These are phyloP conservation scores for Agelaius tricolor DNA, from an alignment of 2,113 vertebrate species.

Conservation along the genomic window DNA sequence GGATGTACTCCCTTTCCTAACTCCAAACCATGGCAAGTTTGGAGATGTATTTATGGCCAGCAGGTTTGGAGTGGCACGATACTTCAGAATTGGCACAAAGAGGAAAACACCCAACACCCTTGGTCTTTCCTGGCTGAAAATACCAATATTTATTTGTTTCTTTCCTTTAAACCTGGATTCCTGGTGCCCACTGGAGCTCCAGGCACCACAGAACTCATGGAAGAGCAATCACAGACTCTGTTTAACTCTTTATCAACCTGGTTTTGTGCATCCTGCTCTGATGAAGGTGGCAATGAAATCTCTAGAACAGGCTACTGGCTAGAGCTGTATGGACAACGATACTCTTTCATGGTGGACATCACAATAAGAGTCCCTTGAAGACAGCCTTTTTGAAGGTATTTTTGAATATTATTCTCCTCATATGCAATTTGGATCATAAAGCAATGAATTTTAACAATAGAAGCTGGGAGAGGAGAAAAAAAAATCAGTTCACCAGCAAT, in stretches of 20 bases:
- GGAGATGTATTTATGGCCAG: not conserved
- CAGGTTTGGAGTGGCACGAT: not conserved
- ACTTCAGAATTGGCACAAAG: not conserved
- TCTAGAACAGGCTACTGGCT: not conserved
- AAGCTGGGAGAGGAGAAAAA: accelerated
- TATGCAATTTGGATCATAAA: not conserved
- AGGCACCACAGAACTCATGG: not conserved
- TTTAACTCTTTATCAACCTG: not conserved
- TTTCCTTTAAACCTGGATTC: not conserved
- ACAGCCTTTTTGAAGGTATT: not conserved
- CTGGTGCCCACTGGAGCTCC: not conserved
- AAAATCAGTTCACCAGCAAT: not conserved
- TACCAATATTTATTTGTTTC: not conserved
- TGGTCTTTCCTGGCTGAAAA: not conserved
- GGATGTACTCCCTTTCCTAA: not conserved
- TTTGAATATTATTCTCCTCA: not conserved
- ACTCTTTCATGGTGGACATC: not conserved
- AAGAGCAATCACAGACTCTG: not conserved
- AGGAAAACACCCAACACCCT: accelerated
- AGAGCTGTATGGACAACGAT: not conserved
- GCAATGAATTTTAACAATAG: not conserved
- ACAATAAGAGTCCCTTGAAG: not conserved
- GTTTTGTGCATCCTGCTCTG: not conserved
- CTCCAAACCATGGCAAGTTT: accelerated
- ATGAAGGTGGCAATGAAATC: not conserved